A percentile compares a stretch with the other conserved stretches of the same genome.
These are phyloP conservation scores for Zaprionus capensis DNA, from an alignment of 1,140 invertebrate species.

Conservation along the genomic window DNA sequence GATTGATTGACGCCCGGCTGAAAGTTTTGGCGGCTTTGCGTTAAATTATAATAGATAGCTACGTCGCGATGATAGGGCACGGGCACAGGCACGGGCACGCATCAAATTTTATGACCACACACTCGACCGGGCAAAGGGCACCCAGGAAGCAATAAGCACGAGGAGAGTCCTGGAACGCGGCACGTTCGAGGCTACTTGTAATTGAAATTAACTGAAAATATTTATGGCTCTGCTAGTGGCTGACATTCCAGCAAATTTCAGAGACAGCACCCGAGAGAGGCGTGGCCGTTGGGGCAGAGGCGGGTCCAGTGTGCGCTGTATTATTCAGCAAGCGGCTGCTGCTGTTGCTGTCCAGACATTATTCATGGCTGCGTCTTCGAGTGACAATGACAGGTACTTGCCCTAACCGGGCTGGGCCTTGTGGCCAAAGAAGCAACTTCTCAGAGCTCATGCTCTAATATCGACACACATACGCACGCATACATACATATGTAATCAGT, in stretches of 20 bases:
- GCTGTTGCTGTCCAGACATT: conserved; percentile 39
- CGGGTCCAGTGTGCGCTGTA: conserved; percentile 7
- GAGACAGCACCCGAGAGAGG: not conserved
- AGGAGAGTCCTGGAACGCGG: not conserved
- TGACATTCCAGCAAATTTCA: conserved; percentile 32
- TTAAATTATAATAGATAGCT: conserved; percentile 75
- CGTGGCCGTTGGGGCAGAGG: not conserved
- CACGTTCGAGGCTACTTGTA: conserved; percentile 32
- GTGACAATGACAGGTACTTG: conserved; percentile 40
- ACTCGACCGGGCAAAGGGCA: conserved; percentile 21
- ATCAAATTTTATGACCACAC: conserved; percentile 74
- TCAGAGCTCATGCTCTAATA: conserved; percentile 2
- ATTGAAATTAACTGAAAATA: conserved; percentile 80
- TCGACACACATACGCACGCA: not conserved
- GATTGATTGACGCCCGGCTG: conserved; percentile 78
- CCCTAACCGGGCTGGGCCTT: not conserved
- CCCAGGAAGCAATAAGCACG: not conserved
- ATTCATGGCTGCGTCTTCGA: conserved; percentile 34
- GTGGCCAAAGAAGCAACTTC: conserved; percentile 15
- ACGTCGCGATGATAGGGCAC: conserved; percentile 53
- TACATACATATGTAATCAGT: conserved; percentile 25
- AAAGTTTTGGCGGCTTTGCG: conserved; percentile 76
- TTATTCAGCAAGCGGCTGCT: conserved; percentile 37
- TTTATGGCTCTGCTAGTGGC: conserved; percentile 63
- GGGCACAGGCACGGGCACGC: conserved; percentile 58